Evolutionary conservation across 30 jellyfish, hydroid and myxozoan species (phyloP), one percentile per base, ranked within the genome.

Genomic region (Cassiopea xamachana): DNA sequence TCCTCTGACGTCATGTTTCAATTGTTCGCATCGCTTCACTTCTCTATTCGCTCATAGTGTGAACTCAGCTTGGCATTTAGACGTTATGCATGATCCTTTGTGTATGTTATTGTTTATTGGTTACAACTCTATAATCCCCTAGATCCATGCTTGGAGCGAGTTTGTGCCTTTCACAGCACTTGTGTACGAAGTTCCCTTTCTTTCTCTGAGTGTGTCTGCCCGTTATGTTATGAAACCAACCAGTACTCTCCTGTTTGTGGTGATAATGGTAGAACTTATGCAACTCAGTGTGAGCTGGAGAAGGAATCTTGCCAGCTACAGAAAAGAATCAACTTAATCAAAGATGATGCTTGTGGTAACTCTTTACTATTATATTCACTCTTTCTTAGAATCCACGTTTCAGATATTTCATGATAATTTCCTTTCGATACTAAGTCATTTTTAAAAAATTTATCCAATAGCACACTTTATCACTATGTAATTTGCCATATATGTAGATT

Each of bases 291-390:
- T 77, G 79, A 75, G 47, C 77, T 90, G 80, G 81, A 73, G 73
- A 82, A 49, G 44, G 75, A 55, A 17, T 75, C 97, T 15, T 94
- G 98, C 59, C n/a, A 13, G 49, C 70, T 49, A 43, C 70, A 80
- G 80, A 84, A 16, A 50, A 46, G 51, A 14, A 46, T 94, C 1
- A 77, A 73, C 44, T n/a, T 61, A 18, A 45, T 77, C 62, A 90
- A 87, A 69, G 60, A 58, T 8, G 81, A 51, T 15, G 86, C 98
- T n/a, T 94, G 98, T 76, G 98, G 98, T 94, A 94, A 60, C 93
- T 73, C 27, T 8, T 59, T 14, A 7, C 69, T 6, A 59, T 27
- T 27, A 27, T 27, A 0, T 27, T 27, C 39, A 27, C 39, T 27
- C 39, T 27, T 27, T 27, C 39, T 27, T 27, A 27, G 39, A 27